Conservation (phyloP, 2,113 vertebrate genomes). For the Plectropomus leopardus region DNA sequence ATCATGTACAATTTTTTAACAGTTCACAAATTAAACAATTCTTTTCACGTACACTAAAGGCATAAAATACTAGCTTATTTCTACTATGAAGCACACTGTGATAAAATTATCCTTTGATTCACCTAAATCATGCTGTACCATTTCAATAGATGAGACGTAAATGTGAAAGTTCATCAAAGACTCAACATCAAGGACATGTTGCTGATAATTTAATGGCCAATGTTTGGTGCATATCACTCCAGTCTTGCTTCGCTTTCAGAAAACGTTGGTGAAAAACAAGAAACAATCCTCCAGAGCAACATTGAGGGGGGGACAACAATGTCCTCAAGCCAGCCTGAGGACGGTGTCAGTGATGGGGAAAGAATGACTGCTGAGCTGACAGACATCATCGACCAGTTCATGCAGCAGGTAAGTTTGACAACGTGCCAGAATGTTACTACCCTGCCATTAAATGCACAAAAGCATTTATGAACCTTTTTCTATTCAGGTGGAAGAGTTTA, state of each 20-base stretch:
- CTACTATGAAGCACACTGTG: too few relatives aligned
- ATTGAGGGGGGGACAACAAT: background rate
- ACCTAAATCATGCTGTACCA: too few relatives aligned
- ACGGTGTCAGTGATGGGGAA: conserved; percentile 85
- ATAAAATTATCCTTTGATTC: too few relatives aligned
- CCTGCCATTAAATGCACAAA: background rate
- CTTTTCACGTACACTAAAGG: background rate
- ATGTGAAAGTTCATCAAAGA: background rate
- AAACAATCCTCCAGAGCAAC: background rate
- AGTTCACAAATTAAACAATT: background rate
- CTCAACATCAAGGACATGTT: background rate
- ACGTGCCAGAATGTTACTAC: background rate
- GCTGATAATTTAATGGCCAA: background rate
- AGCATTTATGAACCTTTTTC: conserved; percentile 13
- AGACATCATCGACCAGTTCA: conserved; percentile 88
- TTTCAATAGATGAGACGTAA: background rate
- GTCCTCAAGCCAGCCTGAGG: conserved; percentile 30
- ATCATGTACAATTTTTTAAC: background rate
- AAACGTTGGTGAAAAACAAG: background rate
- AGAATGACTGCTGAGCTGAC: conserved; percentile 87
- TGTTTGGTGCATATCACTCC: background rate
- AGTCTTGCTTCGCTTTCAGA: conserved; percentile 44
- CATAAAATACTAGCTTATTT: background rate
- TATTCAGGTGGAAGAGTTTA: conserved; percentile 90
- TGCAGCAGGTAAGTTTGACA: conserved; percentile 83